These are phyloP conservation scores for Poecilobothrus nobilitatus DNA, from an alignment of 2,888 invertebrate species.

Conservation along the genomic window DNA sequence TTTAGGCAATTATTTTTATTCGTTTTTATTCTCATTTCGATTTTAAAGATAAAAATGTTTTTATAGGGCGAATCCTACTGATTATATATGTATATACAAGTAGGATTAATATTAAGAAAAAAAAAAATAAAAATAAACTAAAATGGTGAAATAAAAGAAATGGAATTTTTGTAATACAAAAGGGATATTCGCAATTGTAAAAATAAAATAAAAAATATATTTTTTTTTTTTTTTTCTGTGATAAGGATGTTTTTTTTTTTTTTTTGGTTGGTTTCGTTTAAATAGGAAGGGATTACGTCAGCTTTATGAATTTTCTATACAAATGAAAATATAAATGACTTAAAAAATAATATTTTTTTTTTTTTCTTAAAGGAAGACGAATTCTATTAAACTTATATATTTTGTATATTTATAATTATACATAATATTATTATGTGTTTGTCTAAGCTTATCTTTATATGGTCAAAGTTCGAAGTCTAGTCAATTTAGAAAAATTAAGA, in stretches of 20 bases:
- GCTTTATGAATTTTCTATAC: neutral
- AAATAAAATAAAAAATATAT: neutral
- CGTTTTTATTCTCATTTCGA: neutral
- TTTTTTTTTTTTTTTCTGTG: too few relatives aligned
- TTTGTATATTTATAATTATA: too few relatives aligned
- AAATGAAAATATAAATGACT: neutral
- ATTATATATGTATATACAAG: neutral
- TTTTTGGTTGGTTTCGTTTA: neutral
- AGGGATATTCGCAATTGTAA: constrained; percentile 2
- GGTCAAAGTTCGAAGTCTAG: too few relatives aligned
- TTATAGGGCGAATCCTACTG: neutral
- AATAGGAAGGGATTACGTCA: constrained; percentile 6
- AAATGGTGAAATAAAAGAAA: neutral
- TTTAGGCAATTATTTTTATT: neutral
- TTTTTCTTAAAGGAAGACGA: too few relatives aligned
- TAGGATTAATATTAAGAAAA: neutral
- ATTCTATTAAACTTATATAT: too few relatives aligned
- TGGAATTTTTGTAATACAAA: neutral
- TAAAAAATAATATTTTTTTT: too few relatives aligned
- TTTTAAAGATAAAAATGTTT: neutral
- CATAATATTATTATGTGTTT: too few relatives aligned
- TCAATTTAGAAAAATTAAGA: too few relatives aligned
- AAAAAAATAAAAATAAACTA: neutral
- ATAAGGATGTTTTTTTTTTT: neutral
- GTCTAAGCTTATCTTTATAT: too few relatives aligned